Percentiles rank a stretch among this genome's conserved stretches.
Conservation (phyloP, 2,113 vertebrate genomes). For the Bathybates hornii region DNA sequence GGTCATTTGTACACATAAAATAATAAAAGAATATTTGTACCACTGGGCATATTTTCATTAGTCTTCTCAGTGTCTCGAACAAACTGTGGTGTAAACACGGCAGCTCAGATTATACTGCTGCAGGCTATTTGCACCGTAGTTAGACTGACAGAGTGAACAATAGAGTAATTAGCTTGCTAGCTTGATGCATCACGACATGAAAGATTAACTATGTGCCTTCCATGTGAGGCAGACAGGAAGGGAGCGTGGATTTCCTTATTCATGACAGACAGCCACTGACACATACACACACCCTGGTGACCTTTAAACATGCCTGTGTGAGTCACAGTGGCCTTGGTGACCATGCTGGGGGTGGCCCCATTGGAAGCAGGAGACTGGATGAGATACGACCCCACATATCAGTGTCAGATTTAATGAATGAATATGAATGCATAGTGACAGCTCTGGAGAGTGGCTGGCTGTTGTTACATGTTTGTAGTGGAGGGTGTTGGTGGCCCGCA, state of each 20-base stretch:
- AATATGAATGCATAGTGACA: constrained; percentile 7
- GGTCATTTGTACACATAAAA: neutral
- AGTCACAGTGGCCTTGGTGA: constrained; percentile 5
- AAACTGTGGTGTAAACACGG: neutral
- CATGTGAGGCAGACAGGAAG: constrained; percentile 10
- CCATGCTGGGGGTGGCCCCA: neutral
- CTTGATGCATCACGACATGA: constrained; percentile 17
- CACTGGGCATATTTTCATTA: neutral
- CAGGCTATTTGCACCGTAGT: constrained; percentile 3
- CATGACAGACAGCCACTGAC: constrained; percentile 6
- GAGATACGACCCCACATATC: constrained; percentile 1
- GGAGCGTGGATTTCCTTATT: constrained; percentile 17
- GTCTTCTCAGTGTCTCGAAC: neutral
- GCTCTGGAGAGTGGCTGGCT: neutral
- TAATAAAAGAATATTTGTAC: neutral
- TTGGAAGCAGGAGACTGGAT: neutral
- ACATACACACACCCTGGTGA: neutral
- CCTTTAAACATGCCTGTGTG: constrained; percentile 32
- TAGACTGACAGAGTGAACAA: constrained; percentile 34
- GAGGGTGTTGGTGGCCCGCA: neutral
- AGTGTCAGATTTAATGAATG: neutral
- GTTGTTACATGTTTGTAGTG: neutral
- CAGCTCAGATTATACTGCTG: neutral
- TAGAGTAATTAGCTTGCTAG: constrained; percentile 19
- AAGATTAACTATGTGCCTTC: constrained; percentile 18